These are phyloP conservation scores for Limosa lapponica DNA, from an alignment of 2,797 vertebrate species.

Conservation along the genomic window DNA sequence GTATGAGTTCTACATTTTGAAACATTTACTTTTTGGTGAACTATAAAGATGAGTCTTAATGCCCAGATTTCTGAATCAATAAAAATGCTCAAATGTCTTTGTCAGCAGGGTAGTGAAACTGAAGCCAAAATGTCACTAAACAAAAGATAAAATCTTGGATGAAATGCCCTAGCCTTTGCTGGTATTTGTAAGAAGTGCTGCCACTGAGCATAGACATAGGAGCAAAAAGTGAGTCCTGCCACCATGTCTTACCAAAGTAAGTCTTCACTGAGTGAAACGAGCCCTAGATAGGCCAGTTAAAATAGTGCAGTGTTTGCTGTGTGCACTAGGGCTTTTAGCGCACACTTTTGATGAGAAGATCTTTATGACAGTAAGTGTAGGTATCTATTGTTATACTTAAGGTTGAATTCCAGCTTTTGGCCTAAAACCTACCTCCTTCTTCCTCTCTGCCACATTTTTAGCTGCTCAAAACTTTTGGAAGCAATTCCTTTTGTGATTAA, in stretches of 20 bases:
- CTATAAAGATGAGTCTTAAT: conserved; percentile 51
- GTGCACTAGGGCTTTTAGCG: neutral
- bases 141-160: conserved; percentile 20
- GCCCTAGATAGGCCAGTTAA: neutral
- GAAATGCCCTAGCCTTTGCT: neutral
- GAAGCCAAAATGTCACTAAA: conserved; percentile 33
- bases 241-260: neutral
- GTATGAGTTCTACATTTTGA: conserved; percentile 34
- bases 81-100: conserved; percentile 32
- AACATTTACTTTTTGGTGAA: conserved; percentile 40
- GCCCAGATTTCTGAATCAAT: conserved; percentile 26
- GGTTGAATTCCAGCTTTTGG: neutral
- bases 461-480: neutral
- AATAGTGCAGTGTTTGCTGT: neutral
- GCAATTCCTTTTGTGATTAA: conserved; percentile 2
- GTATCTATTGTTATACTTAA: neutral
- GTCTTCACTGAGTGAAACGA: neutral
- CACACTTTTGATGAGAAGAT: neutral
- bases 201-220: neutral
- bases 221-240: neutral
- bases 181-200: neutral
- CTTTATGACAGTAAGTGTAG: neutral
- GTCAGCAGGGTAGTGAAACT: conserved; percentile 17
- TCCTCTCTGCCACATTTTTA: neutral
- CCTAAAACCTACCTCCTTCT: neutral